These are phyloP conservation scores for Danio tinwini DNA, from an alignment of 2,797 vertebrate species.

Conservation along the genomic window DNA sequence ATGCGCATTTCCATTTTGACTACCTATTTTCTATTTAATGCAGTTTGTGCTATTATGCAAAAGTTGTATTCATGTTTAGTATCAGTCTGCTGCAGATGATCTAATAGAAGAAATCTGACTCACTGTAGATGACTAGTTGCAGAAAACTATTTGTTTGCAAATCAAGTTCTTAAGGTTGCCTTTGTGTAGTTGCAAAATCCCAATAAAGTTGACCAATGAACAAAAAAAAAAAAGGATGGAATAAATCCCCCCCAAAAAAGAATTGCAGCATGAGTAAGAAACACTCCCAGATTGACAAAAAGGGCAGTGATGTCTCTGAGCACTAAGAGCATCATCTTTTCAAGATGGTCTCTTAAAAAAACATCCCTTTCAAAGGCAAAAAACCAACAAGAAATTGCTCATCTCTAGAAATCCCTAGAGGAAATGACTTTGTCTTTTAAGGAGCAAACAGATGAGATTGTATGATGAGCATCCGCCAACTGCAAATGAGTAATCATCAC, in stretches of 20 bases:
- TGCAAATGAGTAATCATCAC: slow-evolving; percentile 43
- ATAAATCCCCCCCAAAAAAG: not conserved
- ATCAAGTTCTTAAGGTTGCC: not conserved
- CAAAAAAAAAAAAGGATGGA: not conserved
- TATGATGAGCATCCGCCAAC: not conserved
- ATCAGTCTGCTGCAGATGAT: not conserved
- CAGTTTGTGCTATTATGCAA: not conserved
- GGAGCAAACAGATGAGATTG: slow-evolving; percentile 1
- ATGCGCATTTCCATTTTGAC: not conserved
- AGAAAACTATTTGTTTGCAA: not conserved
- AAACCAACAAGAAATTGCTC: slow-evolving; percentile 1
- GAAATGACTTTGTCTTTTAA: slow-evolving; percentile 10
- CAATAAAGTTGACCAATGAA: not conserved
- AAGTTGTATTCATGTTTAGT: not conserved
- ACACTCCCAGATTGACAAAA: slow-evolving; percentile 1
- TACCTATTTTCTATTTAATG: not conserved
- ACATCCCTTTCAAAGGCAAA: not conserved
- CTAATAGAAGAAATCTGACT: not conserved
- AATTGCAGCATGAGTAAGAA: not conserved
- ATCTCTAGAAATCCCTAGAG: not conserved
- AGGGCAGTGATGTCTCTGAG: not conserved
- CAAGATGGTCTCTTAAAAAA: not conserved
- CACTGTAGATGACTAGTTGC: not conserved
- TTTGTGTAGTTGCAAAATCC: not conserved
- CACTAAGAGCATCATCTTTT: not conserved